A percentile compares a stretch with the other conserved stretches of the same genome.
Conservation (phyloP, 2,113 vertebrate genomes). For the Cinclus mexicanus region DNA sequence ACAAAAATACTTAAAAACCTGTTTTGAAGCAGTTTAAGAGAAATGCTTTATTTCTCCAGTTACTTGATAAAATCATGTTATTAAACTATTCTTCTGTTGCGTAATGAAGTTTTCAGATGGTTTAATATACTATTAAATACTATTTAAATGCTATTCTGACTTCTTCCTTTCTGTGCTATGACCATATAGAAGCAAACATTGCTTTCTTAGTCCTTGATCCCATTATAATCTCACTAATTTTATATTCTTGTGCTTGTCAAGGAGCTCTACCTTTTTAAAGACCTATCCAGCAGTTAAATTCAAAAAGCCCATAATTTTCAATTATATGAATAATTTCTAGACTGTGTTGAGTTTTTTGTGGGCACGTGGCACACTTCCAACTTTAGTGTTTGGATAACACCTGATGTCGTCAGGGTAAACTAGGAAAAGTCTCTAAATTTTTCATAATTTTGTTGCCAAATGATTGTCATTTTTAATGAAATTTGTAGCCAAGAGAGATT, state of each 20-base stretch:
- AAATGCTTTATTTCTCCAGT: neutral
- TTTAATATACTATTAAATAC: neutral
- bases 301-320: neutral
- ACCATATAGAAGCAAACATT: neutral
- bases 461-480: neutral
- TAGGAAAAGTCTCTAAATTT: neutral
- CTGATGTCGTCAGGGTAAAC: neutral
- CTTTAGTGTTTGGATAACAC: rapidly evolving
- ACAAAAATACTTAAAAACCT: slow-evolving; percentile 1
- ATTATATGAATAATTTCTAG: neutral
- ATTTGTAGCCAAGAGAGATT: neutral
- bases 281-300: neutral
- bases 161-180: neutral
- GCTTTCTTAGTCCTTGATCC: neutral
- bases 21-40: neutral
- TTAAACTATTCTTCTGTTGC: neutral
- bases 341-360: neutral
- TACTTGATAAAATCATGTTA: neutral
- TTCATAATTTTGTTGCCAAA: neutral
- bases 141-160: neutral
- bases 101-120: neutral
- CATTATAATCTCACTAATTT: neutral
- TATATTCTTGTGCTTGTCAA: neutral
- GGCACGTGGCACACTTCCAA: neutral
- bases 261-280: neutral